Evolutionary conservation across 2,113 vertebrate species (phyloP).

Genomic region (Paradisaea rubra): DNA sequence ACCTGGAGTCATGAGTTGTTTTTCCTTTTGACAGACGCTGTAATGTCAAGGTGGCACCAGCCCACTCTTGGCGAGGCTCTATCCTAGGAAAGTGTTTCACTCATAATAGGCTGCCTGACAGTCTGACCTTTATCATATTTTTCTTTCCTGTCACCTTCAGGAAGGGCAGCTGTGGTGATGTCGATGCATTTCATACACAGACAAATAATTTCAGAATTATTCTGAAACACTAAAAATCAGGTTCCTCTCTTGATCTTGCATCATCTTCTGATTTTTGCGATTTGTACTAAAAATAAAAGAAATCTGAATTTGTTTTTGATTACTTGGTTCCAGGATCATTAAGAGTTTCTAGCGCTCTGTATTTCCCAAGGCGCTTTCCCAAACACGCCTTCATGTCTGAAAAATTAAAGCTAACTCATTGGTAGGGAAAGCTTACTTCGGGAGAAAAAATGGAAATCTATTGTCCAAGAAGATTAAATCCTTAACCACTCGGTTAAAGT

Average conservation of each 20-base stretch:
- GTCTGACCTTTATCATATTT: slow-evolving; percentile 16
- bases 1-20: slow-evolving; percentile 9
- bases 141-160: background rate
- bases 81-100: background rate
- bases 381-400: background rate
- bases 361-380: background rate
- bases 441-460: background rate
- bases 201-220: background rate
- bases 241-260: background rate
- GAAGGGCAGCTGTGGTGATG: background rate
- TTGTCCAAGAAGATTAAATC: background rate
- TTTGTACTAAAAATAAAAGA: background rate
- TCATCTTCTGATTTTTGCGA: accelerated
- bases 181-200: background rate
- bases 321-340: background rate
- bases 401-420: background rate
- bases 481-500: background rate
- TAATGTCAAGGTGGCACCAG: slow-evolving; percentile 26
- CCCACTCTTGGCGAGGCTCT: background rate
- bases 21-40: slow-evolving; percentile 24
- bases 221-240: background rate
- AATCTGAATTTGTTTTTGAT: background rate
- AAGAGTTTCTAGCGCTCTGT: background rate
- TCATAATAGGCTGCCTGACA: background rate
- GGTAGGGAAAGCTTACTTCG: background rate